Evolutionary conservation across 37 sponge, comb jelly and placozoan genomes (phyloP).

Genomic region (Lycopodina hypogea): DNA sequence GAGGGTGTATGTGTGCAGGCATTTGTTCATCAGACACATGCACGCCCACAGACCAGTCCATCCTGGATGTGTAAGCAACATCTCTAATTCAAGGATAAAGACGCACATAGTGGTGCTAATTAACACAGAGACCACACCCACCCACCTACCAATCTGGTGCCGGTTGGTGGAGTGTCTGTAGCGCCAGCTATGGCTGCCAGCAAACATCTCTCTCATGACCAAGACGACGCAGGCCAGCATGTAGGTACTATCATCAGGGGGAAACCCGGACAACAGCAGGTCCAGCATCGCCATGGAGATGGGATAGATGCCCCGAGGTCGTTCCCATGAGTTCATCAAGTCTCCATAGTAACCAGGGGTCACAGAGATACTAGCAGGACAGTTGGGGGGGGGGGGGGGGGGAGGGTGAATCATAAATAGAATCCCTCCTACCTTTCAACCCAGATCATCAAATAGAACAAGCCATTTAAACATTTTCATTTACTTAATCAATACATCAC

Average conservation of each 20-base stretch:
- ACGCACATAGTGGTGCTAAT: too few relatives aligned
- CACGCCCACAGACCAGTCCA: too few relatives aligned
- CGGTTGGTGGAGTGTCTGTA: conserved; percentile 18
- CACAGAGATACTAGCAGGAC: conserved; percentile 42
- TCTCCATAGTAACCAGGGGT: conserved; percentile 78
- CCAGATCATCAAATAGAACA: too few relatives aligned
- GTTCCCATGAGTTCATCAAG: conserved; percentile 58
- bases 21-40: too few relatives aligned
- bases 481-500: too few relatives aligned
- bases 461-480: neutral
- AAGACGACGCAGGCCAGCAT: conserved; percentile 61
- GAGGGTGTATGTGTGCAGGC: too few relatives aligned
- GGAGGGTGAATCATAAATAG: neutral
- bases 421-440: too few relatives aligned
- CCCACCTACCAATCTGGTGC: conserved; percentile 43
- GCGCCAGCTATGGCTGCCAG: conserved; percentile 66
- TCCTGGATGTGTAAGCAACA: too few relatives aligned
- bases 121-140: neutral
- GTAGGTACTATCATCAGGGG: conserved; percentile 5
- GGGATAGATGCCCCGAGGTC: conserved; percentile 58
- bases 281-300: conserved; percentile 79
- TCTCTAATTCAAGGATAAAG: too few relatives aligned
- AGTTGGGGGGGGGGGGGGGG: neutral
- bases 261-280: conserved; percentile 23
- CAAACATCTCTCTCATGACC: conserved; percentile 58